Evolutionary conservation across 2,797 vertebrate genomes (phyloP), one percentile per base, ranked within the genome.

Genomic region (Dromococcyx pavoninus): DNA sequence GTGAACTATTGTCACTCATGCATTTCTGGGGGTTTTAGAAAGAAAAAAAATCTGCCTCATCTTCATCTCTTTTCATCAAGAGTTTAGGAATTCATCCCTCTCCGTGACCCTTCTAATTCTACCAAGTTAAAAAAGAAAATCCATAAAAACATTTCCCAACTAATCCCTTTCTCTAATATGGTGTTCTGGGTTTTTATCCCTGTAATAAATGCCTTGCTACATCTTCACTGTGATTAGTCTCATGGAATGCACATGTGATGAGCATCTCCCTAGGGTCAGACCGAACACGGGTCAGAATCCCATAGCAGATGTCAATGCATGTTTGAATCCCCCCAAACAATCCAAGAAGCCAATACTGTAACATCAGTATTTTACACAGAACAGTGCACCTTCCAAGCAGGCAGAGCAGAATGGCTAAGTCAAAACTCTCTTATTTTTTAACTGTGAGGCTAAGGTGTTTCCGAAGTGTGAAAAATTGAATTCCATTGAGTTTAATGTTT

Each of bases 61-160:
- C 48, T 84, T 90, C 60, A 60, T 66, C 67, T 50, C 25, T 88
- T 92, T 60, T 82, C 53, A 88, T 74, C 61, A 82, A 51, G 90
- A 82, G 27, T 74, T 90, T n/a, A 88, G 57, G 79, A 88, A 84
- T 17, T 70, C 61, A 61, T 44, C 33, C 67, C 71, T 67, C 53
- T 50, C 64, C 0, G 1, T 85, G 91, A 86, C 94, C 80, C 84
- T 70, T 94, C 60, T 94, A 93, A 91, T 76, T 96, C 91, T 73
- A 58, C 28, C 57, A 91, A 79, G 71, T 94, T 76, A 51, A 77
- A 96, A 93, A 84, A 81, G 73, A 93, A 96, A 95, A 96, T 86
- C 88, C 70, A 96, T 81, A 93, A 75, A 86, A 92, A 81, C 61
- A 81, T 94, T 90, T 90, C 76, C 79, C 51, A 84, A 50, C 60